Percentiles rank a stretch among this genome's conserved stretches.
These are phyloP conservation scores for Euzetes globulus DNA, from an alignment of 2,888 invertebrate genomes.

Conservation along the genomic window DNA sequence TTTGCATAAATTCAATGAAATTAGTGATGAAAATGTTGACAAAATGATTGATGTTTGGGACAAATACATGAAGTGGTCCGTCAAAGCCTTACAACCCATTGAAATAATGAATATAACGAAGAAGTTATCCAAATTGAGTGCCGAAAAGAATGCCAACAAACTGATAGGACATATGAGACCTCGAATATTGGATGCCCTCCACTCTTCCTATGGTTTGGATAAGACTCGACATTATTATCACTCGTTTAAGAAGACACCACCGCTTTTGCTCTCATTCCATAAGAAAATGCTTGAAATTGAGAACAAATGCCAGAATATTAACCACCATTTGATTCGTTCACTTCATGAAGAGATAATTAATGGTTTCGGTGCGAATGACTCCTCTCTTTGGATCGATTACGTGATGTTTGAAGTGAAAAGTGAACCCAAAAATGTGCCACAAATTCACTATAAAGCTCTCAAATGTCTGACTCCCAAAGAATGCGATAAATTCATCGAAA, in stretches of 20 bases:
- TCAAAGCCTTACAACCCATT: background rate
- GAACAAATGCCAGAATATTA: conserved; percentile 25
- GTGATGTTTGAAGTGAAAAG: conserved; percentile 8
- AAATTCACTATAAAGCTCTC: conserved; percentile 30
- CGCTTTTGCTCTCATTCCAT: conserved; percentile 34
- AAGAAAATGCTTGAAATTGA: conserved; percentile 40
- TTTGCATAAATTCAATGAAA: conserved; percentile 24
- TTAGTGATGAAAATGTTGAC: background rate
- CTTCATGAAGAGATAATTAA: conserved; percentile 32
- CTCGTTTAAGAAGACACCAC: conserved; percentile 35
- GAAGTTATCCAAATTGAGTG: conserved; percentile 15
- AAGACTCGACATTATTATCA: conserved; percentile 31
- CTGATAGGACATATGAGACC: conserved; percentile 29
- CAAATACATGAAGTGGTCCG: conserved; percentile 31
- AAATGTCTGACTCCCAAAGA: background rate
- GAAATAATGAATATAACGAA: conserved; percentile 27
- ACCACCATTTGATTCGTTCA: background rate
- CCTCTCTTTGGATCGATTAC: conserved; percentile 31
- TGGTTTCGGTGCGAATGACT: conserved; percentile 24
- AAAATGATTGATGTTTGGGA: conserved; percentile 31
- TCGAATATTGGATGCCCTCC: conserved; percentile 15
- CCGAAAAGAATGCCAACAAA: background rate
- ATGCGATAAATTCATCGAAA: conserved; percentile 31
- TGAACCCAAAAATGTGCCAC: background rate
- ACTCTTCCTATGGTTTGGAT: conserved; percentile 26